Conservation (phyloP, 2,113 vertebrate genomes). For the Amblyopsis rosae region DNA sequence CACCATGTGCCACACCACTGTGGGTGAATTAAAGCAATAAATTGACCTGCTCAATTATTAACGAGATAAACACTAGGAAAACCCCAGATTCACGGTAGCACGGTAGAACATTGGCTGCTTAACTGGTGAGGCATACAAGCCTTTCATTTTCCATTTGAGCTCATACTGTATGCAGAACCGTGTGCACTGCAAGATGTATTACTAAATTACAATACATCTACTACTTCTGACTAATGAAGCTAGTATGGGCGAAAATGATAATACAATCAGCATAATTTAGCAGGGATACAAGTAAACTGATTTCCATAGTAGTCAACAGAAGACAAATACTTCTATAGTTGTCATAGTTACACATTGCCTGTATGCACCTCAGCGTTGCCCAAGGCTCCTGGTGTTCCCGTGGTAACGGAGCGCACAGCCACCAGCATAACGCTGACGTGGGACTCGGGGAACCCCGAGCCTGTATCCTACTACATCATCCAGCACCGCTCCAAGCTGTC, state of each 20-base stretch:
- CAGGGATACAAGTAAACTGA: constrained; percentile 8
- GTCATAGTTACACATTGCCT: constrained; percentile 22
- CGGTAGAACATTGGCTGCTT: constrained; percentile 13
- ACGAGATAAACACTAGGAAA: constrained; percentile 63
- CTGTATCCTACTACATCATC: constrained; percentile 97
- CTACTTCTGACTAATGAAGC: not conserved
- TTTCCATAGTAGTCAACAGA: constrained; percentile 18
- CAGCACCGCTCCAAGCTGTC: constrained; percentile 94
- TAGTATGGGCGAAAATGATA: not conserved
- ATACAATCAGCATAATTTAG: constrained; percentile 15
- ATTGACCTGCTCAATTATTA: constrained; percentile 73
- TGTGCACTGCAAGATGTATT: constrained; percentile 10
- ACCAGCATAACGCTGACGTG: constrained; percentile 98
- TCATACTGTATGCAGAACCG: not conserved
- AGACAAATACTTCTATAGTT: constrained; percentile 16
- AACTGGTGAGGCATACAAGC: constrained; percentile 10
- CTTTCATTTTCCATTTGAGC: constrained; percentile 29
- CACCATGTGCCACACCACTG: constrained; percentile 47
- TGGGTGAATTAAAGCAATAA: constrained; percentile 75
- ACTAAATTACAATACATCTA: not conserved
- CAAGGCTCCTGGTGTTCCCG: constrained; percentile 89
- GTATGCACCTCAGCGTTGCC: constrained; percentile 84
- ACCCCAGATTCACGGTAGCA: constrained; percentile 51
- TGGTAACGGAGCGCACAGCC: constrained; percentile 95
- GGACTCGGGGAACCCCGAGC: constrained; percentile 98